A percentile compares a stretch with the other conserved stretches of the same genome.
These are phyloP conservation scores for Spongia lamella DNA, from an alignment of 37 sponge, comb jelly and placozoan genomes.

Conservation along the genomic window DNA sequence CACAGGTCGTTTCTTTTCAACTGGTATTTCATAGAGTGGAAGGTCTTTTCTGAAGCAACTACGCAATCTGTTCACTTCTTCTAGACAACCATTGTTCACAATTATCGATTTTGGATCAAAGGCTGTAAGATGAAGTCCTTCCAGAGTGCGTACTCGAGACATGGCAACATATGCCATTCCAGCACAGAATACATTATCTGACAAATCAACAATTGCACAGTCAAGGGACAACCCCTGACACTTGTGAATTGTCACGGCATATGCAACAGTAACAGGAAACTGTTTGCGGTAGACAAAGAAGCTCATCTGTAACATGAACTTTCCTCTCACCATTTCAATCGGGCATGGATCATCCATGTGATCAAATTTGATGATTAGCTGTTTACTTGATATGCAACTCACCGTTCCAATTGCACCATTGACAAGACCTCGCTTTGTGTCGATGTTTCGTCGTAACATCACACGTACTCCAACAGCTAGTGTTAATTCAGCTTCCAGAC, in stretches of 20 bases:
- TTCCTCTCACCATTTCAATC: conserved; percentile 30
- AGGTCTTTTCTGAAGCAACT: too few species aligned
- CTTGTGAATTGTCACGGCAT: conserved; percentile 51
- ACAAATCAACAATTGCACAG: conserved; percentile 37
- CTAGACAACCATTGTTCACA: too few species aligned
- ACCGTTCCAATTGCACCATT: conserved; percentile 67
- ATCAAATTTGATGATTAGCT: conserved; percentile 58
- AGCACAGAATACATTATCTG: conserved; percentile 3
- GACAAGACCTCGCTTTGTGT: conserved; percentile 42
- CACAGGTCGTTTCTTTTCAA: too few species aligned
- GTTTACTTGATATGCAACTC: not conserved
- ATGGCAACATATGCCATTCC: conserved; percentile 53
- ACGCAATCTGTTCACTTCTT: too few species aligned
- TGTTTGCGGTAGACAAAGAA: conserved; percentile 18
- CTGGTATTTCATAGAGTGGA: not conserved
- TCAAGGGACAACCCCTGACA: conserved; percentile 46
- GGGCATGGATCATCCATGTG: conserved; percentile 17
- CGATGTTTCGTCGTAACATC: conserved; percentile 67
- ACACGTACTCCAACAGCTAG: conserved; percentile 64
- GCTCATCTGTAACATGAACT: not conserved
- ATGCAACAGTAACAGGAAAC: conserved; percentile 36
- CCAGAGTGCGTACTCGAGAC: conserved; percentile 24
- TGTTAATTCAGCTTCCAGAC: conserved; percentile 38
- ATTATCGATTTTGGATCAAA: not conserved
- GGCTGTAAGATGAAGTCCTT: conserved; percentile 10